These are phyloP conservation scores for Cassiopea andromeda DNA, from an alignment of 30 jellyfish, hydroid and myxozoan genomes.

Conservation along the genomic window DNA sequence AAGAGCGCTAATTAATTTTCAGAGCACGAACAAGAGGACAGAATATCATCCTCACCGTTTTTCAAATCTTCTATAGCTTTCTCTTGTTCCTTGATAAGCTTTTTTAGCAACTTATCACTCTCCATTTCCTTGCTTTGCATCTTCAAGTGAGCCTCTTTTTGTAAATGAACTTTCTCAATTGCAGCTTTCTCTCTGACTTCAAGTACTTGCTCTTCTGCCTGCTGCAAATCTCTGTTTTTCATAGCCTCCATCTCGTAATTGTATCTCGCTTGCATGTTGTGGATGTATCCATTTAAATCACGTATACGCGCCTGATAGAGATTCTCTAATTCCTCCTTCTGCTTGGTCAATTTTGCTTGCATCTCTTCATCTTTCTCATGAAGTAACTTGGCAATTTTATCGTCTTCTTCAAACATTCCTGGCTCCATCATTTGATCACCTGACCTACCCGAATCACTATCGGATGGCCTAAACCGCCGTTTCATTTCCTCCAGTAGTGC, in stretches of 20 bases:
- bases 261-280: slow-evolving; percentile 11
- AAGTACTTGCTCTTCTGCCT: slow-evolving; percentile 41
- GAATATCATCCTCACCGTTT: slow-evolving; percentile 61
- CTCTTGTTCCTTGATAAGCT: slow-evolving; percentile 50
- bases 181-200: slow-evolving; percentile 63
- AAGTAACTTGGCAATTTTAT: slow-evolving; percentile 5
- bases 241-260: slow-evolving; percentile 16
- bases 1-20: no score
- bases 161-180: slow-evolving; percentile 26
- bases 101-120: slow-evolving; percentile 46
- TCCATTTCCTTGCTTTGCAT: slow-evolving; percentile 10
- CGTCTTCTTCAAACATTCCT: slow-evolving; percentile 38
- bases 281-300: slow-evolving; percentile 41
- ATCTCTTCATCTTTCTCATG: slow-evolving; percentile 54
- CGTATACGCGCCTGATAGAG: slow-evolving; percentile 46
- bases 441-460: slow-evolving; percentile 55
- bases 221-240: slow-evolving; percentile 35
- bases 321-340: slow-evolving; percentile 37
- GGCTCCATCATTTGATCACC: slow-evolving; percentile 66
- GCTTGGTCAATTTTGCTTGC: slow-evolving; percentile 24
- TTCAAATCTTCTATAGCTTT: slow-evolving; percentile 31
- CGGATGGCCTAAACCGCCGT: slow-evolving; percentile 42
- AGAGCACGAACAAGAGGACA: no score
- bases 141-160: slow-evolving; percentile 38
- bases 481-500: slow-evolving; percentile 32